A percentile compares a stretch with the other conserved stretches of the same genome.
phyloP scores from a whole-genome alignment of 2,888 invertebrate genomes.

The Dilophus febrilis region DNA sequence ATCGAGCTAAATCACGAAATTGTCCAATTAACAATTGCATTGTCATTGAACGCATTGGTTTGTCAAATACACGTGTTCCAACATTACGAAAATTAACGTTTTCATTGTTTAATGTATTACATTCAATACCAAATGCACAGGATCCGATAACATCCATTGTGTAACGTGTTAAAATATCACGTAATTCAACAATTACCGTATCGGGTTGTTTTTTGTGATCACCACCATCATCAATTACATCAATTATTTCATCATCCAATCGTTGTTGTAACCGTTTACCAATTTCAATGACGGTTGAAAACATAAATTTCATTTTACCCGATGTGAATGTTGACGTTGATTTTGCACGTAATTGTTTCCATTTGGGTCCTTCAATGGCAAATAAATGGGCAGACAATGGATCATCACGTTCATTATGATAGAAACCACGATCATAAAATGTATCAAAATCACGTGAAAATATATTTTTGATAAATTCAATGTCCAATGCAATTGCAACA shows the following conservation, averaged over 20 bases:
- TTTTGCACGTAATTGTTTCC: constrained; percentile 23
- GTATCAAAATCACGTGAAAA: constrained; percentile 16
- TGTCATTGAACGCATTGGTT: no score
- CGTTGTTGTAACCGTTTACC: constrained; percentile 6
- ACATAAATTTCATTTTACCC: constrained; percentile 14
- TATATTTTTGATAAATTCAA: constrained; percentile 14
- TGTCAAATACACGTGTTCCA: constrained; percentile 8
- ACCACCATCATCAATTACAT: no score
- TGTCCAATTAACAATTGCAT: background rate
- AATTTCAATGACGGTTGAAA: constrained; percentile 1
- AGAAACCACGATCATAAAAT: constrained; percentile 21
- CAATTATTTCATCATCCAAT: constrained; percentile 7
- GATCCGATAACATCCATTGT: constrained; percentile 28
- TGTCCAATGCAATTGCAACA: constrained; percentile 15
- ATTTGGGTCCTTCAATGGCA: constrained; percentile 26
- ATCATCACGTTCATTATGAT: constrained; percentile 20
- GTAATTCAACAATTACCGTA: constrained; percentile 17
- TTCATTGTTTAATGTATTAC: constrained; percentile 19
- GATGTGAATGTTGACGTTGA: constrained; percentile 17
- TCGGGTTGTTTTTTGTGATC: no score
- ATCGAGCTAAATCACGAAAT: background rate
- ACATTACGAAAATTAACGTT: constrained; percentile 16
- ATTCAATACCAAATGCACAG: constrained; percentile 24
- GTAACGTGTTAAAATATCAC: constrained; percentile 21
- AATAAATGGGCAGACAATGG: constrained; percentile 28